Conservation (phyloP, 1,140 invertebrate genomes). For the Gryon sp. region DNA sequence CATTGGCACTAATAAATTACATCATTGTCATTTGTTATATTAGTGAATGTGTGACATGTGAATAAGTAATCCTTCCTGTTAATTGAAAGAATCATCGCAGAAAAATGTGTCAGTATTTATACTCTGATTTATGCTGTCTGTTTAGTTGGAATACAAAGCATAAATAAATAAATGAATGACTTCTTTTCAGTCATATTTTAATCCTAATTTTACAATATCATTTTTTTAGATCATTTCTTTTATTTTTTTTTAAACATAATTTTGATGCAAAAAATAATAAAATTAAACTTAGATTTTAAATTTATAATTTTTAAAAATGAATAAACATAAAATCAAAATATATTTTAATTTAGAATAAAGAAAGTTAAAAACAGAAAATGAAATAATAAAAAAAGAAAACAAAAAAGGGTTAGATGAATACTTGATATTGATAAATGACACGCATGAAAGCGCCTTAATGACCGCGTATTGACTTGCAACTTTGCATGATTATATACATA, state of each 20-base stretch:
- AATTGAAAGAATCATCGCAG: slow-evolving; percentile 24
- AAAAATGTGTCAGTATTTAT: slow-evolving; percentile 20
- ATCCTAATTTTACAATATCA: too few relatives aligned
- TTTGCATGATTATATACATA: background rate
- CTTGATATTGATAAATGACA: background rate
- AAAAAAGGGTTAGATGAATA: background rate
- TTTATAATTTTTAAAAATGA: too few relatives aligned
- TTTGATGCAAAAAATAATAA: too few relatives aligned
- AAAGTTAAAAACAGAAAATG: background rate
- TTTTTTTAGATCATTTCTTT: too few relatives aligned
- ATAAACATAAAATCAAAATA: too few relatives aligned
- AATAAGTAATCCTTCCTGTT: slow-evolving; percentile 41
- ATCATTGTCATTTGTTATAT: slow-evolving; percentile 30
- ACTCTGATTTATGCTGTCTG: too few relatives aligned
- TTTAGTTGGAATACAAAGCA: background rate
- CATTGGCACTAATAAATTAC: slow-evolving; percentile 12
- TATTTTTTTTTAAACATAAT: too few relatives aligned
- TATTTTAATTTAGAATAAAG: too few relatives aligned
- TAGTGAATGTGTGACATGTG: slow-evolving; percentile 20
- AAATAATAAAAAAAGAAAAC: too few relatives aligned
- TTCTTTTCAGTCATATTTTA: too few relatives aligned
- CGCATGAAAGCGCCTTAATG: background rate
- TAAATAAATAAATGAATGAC: slow-evolving; percentile 21
- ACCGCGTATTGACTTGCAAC: background rate
- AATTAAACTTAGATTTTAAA: too few relatives aligned